Evolutionary conservation across 2,888 invertebrate genomes (phyloP).

Genomic region (Pilophorus perplexus): DNA sequence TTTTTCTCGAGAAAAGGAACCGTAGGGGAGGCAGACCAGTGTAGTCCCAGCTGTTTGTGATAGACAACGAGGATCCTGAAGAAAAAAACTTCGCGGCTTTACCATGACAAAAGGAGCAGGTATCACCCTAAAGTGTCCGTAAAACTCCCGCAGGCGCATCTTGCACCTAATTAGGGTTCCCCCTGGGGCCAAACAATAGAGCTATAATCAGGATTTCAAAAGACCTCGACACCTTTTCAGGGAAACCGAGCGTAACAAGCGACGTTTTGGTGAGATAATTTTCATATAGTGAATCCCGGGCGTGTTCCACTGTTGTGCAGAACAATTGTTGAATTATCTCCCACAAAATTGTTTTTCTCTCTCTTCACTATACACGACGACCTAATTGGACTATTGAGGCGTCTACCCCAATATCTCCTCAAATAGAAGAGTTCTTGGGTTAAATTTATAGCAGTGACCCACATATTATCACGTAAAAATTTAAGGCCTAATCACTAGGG

Average conservation of each 20-base stretch:
- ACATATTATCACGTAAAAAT: too few species aligned
- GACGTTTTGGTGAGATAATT: background rate
- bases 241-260: background rate
- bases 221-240: conserved; percentile 29
- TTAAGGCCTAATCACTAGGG: too few species aligned
- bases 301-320: too few species aligned
- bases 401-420: too few species aligned
- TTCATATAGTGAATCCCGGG: too few species aligned
- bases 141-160: conserved; percentile 27
- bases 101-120: conserved; percentile 32
- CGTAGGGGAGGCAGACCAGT: conserved; percentile 4
- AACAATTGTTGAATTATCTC: too few species aligned
- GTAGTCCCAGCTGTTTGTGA: conserved; percentile 31
- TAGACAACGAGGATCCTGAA: too few species aligned
- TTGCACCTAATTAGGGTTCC: conserved; percentile 32
- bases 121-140: conserved; percentile 28
- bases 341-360: background rate
- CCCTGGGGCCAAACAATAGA: conserved; percentile 28
- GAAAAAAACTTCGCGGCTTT: conserved; percentile 17
- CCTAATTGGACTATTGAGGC: background rate
- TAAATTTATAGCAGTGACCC: too few species aligned
- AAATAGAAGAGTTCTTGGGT: too few species aligned
- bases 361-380: background rate
- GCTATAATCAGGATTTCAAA: conserved; percentile 30
- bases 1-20: too few species aligned